A percentile compares a stretch with the other conserved stretches of the same genome.
Evolutionary conservation across 2,888 invertebrate genomes (phyloP).

Genomic region (Tricholauxania praeusta): DNA sequence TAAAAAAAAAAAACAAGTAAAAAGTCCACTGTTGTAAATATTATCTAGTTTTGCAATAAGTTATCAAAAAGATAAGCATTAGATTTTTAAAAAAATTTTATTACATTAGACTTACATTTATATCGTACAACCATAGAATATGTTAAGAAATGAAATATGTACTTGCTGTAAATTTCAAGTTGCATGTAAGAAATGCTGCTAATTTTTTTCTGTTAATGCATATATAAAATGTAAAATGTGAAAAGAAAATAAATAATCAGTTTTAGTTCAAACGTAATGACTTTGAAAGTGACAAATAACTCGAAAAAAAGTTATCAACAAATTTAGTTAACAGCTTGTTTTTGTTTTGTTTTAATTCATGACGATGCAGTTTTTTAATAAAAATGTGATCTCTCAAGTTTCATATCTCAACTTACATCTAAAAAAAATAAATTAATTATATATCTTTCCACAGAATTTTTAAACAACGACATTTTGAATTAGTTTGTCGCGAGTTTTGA

Average conservation of each 20-base stretch:
- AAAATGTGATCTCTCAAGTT: constrained; percentile 12
- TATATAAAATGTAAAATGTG: too few species aligned
- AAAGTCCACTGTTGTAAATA: background rate
- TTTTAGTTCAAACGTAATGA: background rate
- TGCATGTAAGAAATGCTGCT: background rate
- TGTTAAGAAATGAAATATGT: too few species aligned
- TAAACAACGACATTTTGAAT: background rate
- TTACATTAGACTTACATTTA: too few species aligned
- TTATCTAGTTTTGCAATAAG: background rate
- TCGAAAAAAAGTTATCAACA: constrained; percentile 7
- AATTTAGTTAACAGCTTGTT: background rate
- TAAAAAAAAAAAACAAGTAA: background rate
- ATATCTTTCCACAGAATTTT: background rate
- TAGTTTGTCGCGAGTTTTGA: constrained; percentile 8
- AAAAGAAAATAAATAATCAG: too few species aligned
- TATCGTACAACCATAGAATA: too few species aligned
- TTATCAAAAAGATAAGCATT: too few species aligned
- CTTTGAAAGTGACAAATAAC: constrained; percentile 23
- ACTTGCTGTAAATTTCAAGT: too few species aligned
- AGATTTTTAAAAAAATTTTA: too few species aligned
- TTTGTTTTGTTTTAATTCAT: constrained; percentile 1
- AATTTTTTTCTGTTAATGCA: background rate
- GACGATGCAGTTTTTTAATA: background rate
- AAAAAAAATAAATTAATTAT: background rate
- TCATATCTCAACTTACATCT: background rate